Evolutionary conservation across 2,113 vertebrate genomes (phyloP).

Genomic region (Mus spicilegus): DNA sequence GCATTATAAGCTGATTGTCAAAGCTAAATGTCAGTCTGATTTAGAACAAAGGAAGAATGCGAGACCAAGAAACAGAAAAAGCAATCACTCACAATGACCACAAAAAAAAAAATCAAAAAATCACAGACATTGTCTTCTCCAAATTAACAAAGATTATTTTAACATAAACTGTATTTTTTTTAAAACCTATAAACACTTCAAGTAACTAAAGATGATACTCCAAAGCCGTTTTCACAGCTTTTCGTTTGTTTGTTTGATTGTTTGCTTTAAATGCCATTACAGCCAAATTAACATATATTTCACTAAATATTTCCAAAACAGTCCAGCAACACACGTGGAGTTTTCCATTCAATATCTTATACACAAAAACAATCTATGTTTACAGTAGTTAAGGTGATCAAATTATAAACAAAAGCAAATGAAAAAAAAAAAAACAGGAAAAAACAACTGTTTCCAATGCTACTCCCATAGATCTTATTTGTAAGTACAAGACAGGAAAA

Average conservation of each 20-base stretch:
- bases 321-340: constrained; percentile 92
- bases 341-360: constrained; percentile 94
- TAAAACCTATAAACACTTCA: constrained; percentile 94
- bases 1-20: constrained; percentile 99
- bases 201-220: constrained; percentile 98
- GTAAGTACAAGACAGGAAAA: constrained; percentile 96
- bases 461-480: constrained; percentile 92
- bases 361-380: constrained; percentile 93
- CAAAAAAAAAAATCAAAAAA: constrained; percentile 89
- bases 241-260: constrained; percentile 78
- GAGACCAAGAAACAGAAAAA: constrained; percentile 95
- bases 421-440: constrained; percentile 87
- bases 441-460: constrained; percentile 92
- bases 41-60: constrained; percentile 93
- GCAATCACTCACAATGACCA: constrained; percentile 93
- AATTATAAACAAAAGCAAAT: constrained; percentile 92
- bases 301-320: constrained; percentile 92
- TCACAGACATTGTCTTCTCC: constrained; percentile 96
- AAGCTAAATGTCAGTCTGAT: constrained; percentile 99
- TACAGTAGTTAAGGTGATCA: constrained; percentile 99
- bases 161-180: constrained; percentile 83
- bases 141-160: constrained; percentile 91
- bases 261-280: constrained; percentile 91
- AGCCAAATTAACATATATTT: constrained; percentile 91
- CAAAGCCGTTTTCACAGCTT: constrained; percentile 96